phyloP scores from a whole-genome alignment of 2,113 vertebrate genomes.

The Ctenomys sociabilis region DNA sequence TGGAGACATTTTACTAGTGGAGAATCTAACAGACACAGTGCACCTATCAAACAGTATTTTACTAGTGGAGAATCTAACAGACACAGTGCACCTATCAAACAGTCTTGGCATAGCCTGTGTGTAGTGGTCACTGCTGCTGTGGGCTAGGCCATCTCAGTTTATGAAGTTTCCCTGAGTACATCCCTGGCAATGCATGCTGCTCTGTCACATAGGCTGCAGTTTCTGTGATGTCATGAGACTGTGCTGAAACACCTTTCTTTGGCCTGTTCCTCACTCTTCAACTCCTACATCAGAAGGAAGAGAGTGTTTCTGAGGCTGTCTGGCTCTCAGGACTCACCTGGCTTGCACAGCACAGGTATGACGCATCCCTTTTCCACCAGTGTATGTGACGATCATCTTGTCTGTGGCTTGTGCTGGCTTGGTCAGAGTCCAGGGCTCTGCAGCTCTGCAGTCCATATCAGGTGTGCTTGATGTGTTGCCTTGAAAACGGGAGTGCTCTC shows the following conservation, averaged over 20 bases:
- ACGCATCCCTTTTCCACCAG: background rate
- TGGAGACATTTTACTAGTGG: background rate
- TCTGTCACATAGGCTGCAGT: background rate
- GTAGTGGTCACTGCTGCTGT: background rate
- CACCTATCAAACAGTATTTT: background rate
- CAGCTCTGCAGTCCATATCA: background rate
- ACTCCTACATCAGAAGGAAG: background rate
- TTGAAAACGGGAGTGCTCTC: background rate
- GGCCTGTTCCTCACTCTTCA: background rate
- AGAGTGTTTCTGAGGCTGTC: background rate
- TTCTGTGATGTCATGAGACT: background rate
- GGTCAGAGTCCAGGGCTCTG: background rate
- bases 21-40: background rate
- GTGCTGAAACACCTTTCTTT: background rate
- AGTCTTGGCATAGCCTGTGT: background rate
- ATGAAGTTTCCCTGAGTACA: background rate
- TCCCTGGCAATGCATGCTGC: background rate
- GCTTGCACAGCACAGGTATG: background rate
- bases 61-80: background rate
- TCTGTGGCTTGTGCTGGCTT: background rate
- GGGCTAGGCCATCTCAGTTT: background rate
- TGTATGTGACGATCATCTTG: no score
- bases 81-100: background rate
- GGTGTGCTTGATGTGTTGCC: background rate
- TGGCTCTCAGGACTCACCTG: background rate